Evolutionary conservation across 1,140 invertebrate genomes (phyloP).

Genomic region (Drosophila pseudoananassae): DNA sequence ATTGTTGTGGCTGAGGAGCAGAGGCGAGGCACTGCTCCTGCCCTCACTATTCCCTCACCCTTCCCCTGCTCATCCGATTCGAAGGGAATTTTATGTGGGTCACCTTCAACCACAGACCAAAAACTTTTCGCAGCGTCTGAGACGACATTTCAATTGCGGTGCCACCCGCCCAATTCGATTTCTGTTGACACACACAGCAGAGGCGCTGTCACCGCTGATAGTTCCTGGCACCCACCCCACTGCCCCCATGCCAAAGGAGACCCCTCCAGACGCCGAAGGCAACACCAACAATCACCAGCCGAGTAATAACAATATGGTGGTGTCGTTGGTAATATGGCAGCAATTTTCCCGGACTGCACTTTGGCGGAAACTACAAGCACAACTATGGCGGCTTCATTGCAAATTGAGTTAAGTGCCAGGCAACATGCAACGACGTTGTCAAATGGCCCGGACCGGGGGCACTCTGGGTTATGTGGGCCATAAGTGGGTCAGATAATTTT

Average conservation of each 20-base stretch:
- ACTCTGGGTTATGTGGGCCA: slow-evolving; percentile 19
- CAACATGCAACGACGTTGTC: slow-evolving; percentile 61
- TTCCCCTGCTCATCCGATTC: slow-evolving; percentile 25
- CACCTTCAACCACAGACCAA: slow-evolving; percentile 41
- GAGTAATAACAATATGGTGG: slow-evolving; percentile 74
- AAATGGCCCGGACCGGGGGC: neutral
- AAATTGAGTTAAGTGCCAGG: slow-evolving; percentile 78
- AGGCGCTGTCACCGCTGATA: slow-evolving; percentile 59
- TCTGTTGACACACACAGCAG: slow-evolving; percentile 66
- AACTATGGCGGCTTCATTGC: slow-evolving; percentile 54
- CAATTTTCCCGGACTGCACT: slow-evolving; percentile 72
- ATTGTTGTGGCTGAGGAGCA: slow-evolving; percentile 30
- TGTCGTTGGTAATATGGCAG: slow-evolving; percentile 77
- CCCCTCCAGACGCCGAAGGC: slow-evolving; percentile 16
- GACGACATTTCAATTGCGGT: slow-evolving; percentile 76
- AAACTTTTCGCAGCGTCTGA: slow-evolving; percentile 59
- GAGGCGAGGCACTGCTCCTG: neutral
- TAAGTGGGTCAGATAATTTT: slow-evolving; percentile 71
- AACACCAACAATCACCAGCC: slow-evolving; percentile 31
- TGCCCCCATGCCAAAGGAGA: neutral
- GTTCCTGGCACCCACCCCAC: slow-evolving; percentile 11
- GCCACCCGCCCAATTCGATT: slow-evolving; percentile 64
- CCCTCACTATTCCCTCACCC: slow-evolving; percentile 2
- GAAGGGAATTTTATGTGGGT: slow-evolving; percentile 70
- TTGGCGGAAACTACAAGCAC: slow-evolving; percentile 34